Percentiles rank a stretch among this genome's conserved stretches.
Evolutionary conservation across 2,888 invertebrate genomes (phyloP).

Genomic region (Lepidochrysops patricia): DNA sequence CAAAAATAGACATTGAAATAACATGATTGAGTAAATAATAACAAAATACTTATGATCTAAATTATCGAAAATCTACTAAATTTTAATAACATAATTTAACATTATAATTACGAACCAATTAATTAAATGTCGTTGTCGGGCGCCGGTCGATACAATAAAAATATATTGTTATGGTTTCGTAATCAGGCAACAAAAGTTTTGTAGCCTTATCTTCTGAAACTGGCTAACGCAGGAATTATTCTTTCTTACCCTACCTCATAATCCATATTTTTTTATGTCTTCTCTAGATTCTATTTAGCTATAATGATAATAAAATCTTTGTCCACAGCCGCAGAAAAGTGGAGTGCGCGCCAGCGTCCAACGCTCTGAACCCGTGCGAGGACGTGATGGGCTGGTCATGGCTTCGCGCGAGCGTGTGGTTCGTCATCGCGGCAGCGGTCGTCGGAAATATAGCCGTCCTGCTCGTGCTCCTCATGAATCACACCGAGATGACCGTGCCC

Average conservation of each 20-base stretch:
- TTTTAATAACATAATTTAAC: too few relatives aligned
- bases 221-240: background rate
- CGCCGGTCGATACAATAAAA: too few relatives aligned
- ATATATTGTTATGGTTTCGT: too few relatives aligned
- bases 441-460: constrained; percentile 89
- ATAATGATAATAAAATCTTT: constrained; percentile 8
- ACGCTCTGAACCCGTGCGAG: constrained; percentile 91
- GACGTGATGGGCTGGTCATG: constrained; percentile 90
- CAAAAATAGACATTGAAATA: too few relatives aligned
- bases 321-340: constrained; percentile 55
- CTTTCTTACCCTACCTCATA: background rate
- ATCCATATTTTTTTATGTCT: too few relatives aligned
- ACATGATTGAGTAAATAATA: too few relatives aligned
- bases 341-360: constrained; percentile 82
- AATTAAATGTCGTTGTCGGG: too few relatives aligned
- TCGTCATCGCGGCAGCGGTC: constrained; percentile 87
- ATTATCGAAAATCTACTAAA: too few relatives aligned
- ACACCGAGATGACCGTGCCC: constrained; percentile 57
- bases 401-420: constrained; percentile 88
- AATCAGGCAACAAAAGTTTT: too few relatives aligned
- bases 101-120: too few relatives aligned
- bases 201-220: too few relatives aligned
- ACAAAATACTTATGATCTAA: too few relatives aligned
- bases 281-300: background rate
- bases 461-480: constrained; percentile 80